Percentiles rank a stretch among this genome's conserved stretches.
Conservation (phyloP, 2,888 invertebrate species). For the Epinotia ramella region DNA sequence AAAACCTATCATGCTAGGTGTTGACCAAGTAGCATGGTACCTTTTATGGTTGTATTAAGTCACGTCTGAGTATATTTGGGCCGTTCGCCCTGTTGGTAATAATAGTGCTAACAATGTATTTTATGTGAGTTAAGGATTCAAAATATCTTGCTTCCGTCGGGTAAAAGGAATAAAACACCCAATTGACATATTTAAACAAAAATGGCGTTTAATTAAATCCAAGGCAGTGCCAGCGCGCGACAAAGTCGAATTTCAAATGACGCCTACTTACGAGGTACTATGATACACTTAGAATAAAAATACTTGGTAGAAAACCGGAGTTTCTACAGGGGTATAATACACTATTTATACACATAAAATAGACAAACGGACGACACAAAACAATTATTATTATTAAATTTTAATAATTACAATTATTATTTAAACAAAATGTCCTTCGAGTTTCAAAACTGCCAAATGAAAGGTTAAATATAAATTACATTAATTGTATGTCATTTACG, state of each 20-base stretch:
- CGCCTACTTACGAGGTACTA: conserved; percentile 37
- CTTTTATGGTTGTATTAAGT: no score
- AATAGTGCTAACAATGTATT: no score
- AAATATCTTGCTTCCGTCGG: background rate
- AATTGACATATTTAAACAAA: conserved; percentile 7
- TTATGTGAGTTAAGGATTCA: background rate
- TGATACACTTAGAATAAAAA: conserved; percentile 32
- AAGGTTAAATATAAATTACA: conserved; percentile 16
- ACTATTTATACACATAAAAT: conserved; percentile 4
- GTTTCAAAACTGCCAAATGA: conserved; percentile 19
- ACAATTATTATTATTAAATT: conserved; percentile 13
- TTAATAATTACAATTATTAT: background rate
- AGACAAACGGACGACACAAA: conserved; percentile 17
- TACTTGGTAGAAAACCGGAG: conserved; percentile 19
- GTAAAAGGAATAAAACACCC: background rate
- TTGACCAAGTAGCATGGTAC: no score
- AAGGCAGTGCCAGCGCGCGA: conserved; percentile 14
- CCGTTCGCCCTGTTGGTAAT: no score
- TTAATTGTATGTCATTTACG: conserved; percentile 34
- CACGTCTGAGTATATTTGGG: no score
- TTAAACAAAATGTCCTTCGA: background rate
- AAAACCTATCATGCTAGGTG: no score
- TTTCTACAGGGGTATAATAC: background rate
- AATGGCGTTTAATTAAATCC: conserved; percentile 17
- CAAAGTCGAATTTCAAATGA: conserved; percentile 25